These are phyloP conservation scores for Leucophenga maculata DNA, from an alignment of 2,888 invertebrate species.

Conservation along the genomic window DNA sequence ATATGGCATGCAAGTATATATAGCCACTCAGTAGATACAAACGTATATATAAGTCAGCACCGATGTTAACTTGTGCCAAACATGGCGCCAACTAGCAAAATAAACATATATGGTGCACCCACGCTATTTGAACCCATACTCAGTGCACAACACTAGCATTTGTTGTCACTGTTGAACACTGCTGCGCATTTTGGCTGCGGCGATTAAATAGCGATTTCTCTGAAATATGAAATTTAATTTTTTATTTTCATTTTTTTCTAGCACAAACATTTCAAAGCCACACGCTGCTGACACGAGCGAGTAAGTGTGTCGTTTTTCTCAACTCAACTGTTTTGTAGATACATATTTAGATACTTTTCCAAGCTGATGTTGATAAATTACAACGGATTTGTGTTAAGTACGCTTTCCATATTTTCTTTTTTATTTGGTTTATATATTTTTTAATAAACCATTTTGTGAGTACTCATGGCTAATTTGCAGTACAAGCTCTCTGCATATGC, in stretches of 20 bases:
- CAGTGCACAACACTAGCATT: too few species aligned
- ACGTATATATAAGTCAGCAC: conserved; percentile 3
- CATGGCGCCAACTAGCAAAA: not conserved
- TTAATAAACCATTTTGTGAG: not conserved
- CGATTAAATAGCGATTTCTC: conserved; percentile 24
- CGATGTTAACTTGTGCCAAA: conserved; percentile 21
- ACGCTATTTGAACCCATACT: too few species aligned
- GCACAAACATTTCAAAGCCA: conserved; percentile 24
- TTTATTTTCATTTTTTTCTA: conserved; percentile 19
- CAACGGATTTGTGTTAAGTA: conserved; percentile 26
- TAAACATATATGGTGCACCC: too few species aligned
- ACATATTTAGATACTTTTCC: not conserved
- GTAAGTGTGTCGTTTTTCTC: not conserved
- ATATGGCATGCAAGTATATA: conserved; percentile 35
- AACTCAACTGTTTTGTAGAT: not conserved
- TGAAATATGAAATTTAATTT: conserved; percentile 27
- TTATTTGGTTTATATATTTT: not conserved
- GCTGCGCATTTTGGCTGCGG: not conserved
- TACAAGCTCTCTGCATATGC: too few species aligned
- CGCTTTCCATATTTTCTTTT: conserved; percentile 13
- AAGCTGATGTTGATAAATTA: conserved; percentile 25
- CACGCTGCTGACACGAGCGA: conserved; percentile 3
- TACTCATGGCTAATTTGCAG: too few species aligned
- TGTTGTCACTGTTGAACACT: too few species aligned
- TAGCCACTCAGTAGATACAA: too few species aligned